Evolutionary conservation across 2,113 vertebrate species (phyloP), one percentile per base, ranked within the genome.

Genomic region (Varanus salvator): DNA sequence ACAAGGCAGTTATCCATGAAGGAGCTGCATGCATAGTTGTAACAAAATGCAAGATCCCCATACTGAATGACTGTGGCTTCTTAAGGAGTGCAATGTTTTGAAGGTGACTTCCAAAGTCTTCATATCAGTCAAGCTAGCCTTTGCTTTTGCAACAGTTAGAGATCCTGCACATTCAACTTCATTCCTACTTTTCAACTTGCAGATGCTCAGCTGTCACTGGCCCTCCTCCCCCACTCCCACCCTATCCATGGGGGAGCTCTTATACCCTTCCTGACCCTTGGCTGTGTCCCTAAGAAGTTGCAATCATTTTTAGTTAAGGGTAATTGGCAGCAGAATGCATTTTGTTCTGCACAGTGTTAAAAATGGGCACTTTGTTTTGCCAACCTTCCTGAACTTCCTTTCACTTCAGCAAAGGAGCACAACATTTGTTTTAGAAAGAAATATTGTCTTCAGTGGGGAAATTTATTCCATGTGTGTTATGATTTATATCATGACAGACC

Each of bases 351-450:
- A 92, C 4, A 93, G 94, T 97, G 96, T 97, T 97, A 96, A 97
- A 96, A 97, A 97, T 95, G 93, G 94, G 90, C 74, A 95, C 95
- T 97, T 97, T 98, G 97, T 98, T 97, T 98, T 94, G 93, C 94
- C 97, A 97, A 96, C 96, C 95, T 96, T 96, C 93, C 91, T 96
- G 97, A 97, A 97, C 96, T 97, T 97, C 96, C 95, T 38, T 96
- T 97, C 96, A 94, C 93, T 96, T 96, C 94, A 95, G 90, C 60
- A 95, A 95, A 94, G 92, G 96, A 97, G 94, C 86, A 94, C 96
- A 96, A 97, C 96, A 97, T 97, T 97, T 97, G 95, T 97, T 92
- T 96, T 96, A 97, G 97, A 97, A 98, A 98, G 97, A 98, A 97
- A 97, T 97, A 97, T 94, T 97, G 96, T 97, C 96, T 97, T 97